Conservation (phyloP, 2,113 vertebrate genomes). For the Colinus virginianus region DNA sequence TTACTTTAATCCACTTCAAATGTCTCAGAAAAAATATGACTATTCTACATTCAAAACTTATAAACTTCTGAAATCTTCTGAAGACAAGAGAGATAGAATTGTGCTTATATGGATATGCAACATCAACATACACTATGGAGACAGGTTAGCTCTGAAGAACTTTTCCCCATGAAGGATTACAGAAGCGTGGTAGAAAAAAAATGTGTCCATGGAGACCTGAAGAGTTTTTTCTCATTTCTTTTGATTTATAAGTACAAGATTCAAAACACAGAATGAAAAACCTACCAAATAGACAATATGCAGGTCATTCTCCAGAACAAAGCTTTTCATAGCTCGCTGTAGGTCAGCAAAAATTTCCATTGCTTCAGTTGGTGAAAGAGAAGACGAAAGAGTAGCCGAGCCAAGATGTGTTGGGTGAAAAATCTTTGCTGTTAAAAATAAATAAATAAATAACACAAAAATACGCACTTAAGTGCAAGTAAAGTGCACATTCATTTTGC, state of each 20-base stretch:
- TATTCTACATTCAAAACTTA: background rate
- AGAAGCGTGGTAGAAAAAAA: background rate
- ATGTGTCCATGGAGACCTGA: rapidly evolving
- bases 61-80: background rate
- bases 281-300: constrained; percentile 95
- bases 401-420: constrained; percentile 93
- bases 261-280: background rate
- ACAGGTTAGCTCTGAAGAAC: background rate
- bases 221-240: background rate
- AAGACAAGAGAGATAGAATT: background rate
- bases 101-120: background rate
- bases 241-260: background rate
- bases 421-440: constrained; percentile 74
- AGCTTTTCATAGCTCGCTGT: constrained; percentile 97
- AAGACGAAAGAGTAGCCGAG: constrained; percentile 93
- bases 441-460: background rate
- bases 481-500: background rate
- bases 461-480: background rate
- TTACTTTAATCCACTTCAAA: background rate
- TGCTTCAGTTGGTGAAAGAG: constrained; percentile 92
- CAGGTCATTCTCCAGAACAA: constrained; percentile 96
- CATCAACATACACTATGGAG: background rate
- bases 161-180: background rate
- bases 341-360: constrained; percentile 96
- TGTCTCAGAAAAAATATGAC: background rate